These are phyloP conservation scores for Olivierus martensii DNA, from an alignment of 1,140 invertebrate species.

Conservation along the genomic window DNA sequence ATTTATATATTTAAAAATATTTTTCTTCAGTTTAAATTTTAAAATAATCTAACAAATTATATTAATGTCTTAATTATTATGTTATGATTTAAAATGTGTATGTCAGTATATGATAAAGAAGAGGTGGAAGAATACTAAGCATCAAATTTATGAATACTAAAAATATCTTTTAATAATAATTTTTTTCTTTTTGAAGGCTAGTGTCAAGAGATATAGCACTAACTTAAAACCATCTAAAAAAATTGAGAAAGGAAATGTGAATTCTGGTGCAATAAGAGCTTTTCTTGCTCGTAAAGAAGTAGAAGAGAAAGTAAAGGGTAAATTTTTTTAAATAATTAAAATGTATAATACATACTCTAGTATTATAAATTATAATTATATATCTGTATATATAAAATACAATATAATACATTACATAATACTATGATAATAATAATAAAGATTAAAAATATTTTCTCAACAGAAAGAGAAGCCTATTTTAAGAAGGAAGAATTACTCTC, in stretches of 20 bases:
- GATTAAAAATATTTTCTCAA: neutral
- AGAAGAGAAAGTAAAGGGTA: constrained; percentile 50
- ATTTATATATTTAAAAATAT: too few species aligned
- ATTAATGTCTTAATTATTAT: too few species aligned
- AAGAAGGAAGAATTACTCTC: constrained; percentile 42
- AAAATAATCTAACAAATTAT: too few species aligned
- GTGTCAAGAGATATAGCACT: constrained; percentile 50
- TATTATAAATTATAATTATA: neutral
- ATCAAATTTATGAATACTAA: too few species aligned
- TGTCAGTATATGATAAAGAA: too few species aligned
- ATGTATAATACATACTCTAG: neutral
- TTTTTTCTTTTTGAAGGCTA: constrained; percentile 20
- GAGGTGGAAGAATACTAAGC: too few species aligned
- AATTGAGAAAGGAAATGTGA: constrained; percentile 43
- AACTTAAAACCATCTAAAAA: constrained; percentile 70
- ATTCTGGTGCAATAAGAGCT: constrained; percentile 63
- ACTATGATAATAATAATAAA: neutral
- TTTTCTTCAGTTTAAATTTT: too few species aligned
- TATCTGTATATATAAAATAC: neutral
- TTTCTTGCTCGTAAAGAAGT: constrained; percentile 65
- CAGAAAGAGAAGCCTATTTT: constrained; percentile 25
- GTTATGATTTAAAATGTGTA: too few species aligned
- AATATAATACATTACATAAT: constrained; percentile 8
- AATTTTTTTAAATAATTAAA: constrained; percentile 10
- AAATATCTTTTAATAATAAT: too few species aligned